phyloP scores from a whole-genome alignment of 2,113 vertebrate genomes.

The Chamaetylas fuelleborni region DNA sequence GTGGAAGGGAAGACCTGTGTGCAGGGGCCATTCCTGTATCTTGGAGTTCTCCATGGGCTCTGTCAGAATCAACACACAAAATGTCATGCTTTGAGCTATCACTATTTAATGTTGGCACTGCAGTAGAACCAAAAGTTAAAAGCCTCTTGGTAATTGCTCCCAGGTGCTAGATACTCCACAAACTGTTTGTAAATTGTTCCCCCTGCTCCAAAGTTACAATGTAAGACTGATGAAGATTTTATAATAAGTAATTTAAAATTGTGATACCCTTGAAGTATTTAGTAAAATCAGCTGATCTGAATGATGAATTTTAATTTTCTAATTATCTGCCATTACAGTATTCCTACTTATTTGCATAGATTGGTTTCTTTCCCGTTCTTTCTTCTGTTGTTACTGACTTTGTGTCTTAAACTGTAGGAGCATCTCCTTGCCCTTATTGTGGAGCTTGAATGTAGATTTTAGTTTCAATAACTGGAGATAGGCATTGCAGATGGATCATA shows the following conservation, averaged over 20 bases:
- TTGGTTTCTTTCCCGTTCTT: background rate
- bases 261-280: background rate
- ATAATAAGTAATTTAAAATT: background rate
- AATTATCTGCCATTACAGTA: background rate
- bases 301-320: background rate
- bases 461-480: background rate
- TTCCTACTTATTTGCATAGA: background rate
- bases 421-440: background rate
- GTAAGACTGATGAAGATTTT: background rate
- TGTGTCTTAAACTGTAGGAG: background rate
- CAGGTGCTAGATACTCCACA: background rate
- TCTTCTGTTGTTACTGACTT: background rate
- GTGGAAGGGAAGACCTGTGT: background rate
- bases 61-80: background rate
- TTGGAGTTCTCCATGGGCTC: background rate
- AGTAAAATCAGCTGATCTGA: background rate
- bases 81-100: background rate
- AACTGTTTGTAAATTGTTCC: background rate
- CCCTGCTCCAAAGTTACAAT: background rate
- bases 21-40: background rate
- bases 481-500: background rate
- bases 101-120: background rate
- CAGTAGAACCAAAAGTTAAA: background rate
- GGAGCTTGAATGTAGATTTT: background rate
- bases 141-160: background rate